Percentiles rank a stretch among this genome's conserved stretches.
These are phyloP conservation scores for Hypsibius dujardini DNA, from an alignment of 1,140 invertebrate species.

Conservation along the genomic window DNA sequence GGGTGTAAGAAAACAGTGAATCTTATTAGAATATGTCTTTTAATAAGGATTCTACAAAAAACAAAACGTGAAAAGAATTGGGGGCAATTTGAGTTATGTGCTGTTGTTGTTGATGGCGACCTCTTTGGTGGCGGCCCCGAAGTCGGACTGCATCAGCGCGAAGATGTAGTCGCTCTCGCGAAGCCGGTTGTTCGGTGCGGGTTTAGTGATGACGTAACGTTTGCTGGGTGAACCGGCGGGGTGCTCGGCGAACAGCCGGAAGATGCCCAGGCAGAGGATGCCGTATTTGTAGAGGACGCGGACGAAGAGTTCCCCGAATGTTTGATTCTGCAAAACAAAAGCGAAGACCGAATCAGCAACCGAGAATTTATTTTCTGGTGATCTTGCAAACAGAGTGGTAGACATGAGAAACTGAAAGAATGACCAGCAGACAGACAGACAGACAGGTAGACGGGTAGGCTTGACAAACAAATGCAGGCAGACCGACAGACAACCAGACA, in stretches of 20 bases:
- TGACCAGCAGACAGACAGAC: no score
- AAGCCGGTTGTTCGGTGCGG: neutral
- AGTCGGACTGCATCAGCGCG: neutral
- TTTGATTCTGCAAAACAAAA: neutral
- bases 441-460: no score
- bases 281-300: neutral
- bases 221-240: neutral
- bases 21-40: no score
- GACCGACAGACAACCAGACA: no score
- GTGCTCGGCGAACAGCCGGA: neutral
- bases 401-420: no score
- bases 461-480: no score
- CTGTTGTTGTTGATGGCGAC: no score
- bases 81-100: no score
- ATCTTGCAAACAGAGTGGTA: neutral
- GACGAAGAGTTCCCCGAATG: neutral
- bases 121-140: neutral
- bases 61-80: no score
- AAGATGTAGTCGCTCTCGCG: conserved; percentile 1
- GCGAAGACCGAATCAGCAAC: neutral
- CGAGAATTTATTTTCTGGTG: neutral
- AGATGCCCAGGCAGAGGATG: neutral
- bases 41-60: no score
- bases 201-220: neutral
- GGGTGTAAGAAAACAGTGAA: no score